phyloP scores from a whole-genome alignment of 1,140 invertebrate genomes.

The Idris sp. region DNA sequence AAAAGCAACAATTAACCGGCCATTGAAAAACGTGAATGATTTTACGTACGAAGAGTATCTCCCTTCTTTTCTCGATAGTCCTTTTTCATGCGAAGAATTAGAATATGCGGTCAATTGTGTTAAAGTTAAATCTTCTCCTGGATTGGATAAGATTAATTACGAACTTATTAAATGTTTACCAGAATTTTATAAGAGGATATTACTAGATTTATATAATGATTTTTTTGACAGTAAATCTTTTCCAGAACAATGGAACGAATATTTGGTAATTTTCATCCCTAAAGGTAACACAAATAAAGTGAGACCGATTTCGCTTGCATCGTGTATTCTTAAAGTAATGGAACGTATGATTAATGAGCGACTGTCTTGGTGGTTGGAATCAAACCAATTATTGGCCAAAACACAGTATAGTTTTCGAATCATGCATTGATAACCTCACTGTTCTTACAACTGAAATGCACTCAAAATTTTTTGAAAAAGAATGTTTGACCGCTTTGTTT shows the following conservation, averaged over 20 bases:
- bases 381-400: constrained; percentile 1
- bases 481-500: constrained; percentile 23
- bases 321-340: constrained; percentile 26
- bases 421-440: constrained; percentile 31
- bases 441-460: constrained; percentile 28
- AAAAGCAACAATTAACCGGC: too few species aligned
- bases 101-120: constrained; percentile 4
- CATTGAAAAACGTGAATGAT: too few species aligned
- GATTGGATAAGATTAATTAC: constrained; percentile 42
- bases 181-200: constrained; percentile 30
- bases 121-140: constrained; percentile 31
- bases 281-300: constrained; percentile 47
- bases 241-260: constrained; percentile 39
- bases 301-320: constrained; percentile 51
- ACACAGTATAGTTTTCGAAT: constrained; percentile 31
- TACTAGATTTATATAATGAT: constrained; percentile 28
- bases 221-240: neutral
- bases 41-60: too few species aligned
- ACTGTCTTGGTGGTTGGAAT: constrained; percentile 39
- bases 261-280: constrained; percentile 57
- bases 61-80: constrained; percentile 4
- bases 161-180: constrained; percentile 19
- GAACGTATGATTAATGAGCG: constrained; percentile 35
- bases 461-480: constrained; percentile 23
- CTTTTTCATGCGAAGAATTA: constrained; percentile 21